Evolutionary conservation across 2,113 vertebrate genomes (phyloP), one percentile per base, ranked within the genome.

Genomic region (Eurystomus gularis): DNA sequence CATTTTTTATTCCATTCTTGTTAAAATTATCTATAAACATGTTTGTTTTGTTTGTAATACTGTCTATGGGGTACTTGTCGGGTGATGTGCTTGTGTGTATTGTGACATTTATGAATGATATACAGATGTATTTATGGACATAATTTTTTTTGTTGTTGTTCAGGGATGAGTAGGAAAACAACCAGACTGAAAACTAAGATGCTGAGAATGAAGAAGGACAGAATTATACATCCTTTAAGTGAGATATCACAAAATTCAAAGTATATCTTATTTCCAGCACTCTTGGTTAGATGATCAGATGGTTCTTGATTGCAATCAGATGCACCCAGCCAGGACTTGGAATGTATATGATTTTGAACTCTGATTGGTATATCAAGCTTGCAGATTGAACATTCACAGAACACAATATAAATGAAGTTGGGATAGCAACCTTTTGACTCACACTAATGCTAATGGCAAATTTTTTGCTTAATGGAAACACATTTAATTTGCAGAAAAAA

Each of bases 261-360:
- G 24, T 90, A 57, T 80, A 70, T 78, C 93, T 97, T 96, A 84
- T 94, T 96, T 88, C 46, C 26, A 88, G 7, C 44, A 77, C 39
- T 55, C 89, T 94, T 87, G 29, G 52, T 94, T 90, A 81, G 60
- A 92, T 82, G 42, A 88, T 95, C 66, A 84, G 71, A 94, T 84
- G 57, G 86, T 85, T 93, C 57, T 90, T 97, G 95, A 97, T 96
- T 97, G 80, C 90, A 97, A 96, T 97, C 79, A 97, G 96, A 81
- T 88, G 69, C 65, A 95, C 26, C 26, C n/a, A 82, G 55, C 48
- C 68, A 92, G 81, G 66, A 92, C 62, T 51, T 66, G 29, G 52
- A 92, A 37, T 58, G 58, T 90, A 72, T 31, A 70, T 82, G 64
- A 92, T 96, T 96, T 96, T 95, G 79, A 82, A 71, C 70, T 82